phyloP scores from a whole-genome alignment of 2,113 vertebrate species.

The Pipra filicauda region DNA sequence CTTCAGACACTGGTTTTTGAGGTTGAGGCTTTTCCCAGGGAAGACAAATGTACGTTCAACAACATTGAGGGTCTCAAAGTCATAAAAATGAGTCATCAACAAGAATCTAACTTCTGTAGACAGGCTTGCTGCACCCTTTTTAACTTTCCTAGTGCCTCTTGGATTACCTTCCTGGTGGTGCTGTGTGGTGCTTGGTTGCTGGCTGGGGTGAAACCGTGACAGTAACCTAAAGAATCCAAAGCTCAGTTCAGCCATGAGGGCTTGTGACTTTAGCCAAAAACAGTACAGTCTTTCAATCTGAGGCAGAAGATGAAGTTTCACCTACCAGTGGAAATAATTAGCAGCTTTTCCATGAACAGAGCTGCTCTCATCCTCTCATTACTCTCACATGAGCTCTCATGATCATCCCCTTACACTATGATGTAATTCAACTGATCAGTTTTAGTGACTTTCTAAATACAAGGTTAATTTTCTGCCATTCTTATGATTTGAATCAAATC shows the following conservation, averaged over 20 bases:
- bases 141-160: background rate
- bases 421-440: background rate
- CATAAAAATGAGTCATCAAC: background rate
- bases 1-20: background rate
- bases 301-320: background rate
- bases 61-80: background rate
- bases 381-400: background rate
- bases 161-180: background rate
- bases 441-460: background rate
- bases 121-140: background rate
- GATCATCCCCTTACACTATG: background rate
- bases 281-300: background rate
- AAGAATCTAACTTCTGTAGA: accelerated
- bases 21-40: background rate
- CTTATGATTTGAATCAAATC: background rate
- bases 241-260: background rate
- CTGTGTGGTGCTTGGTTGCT: background rate
- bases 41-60: background rate
- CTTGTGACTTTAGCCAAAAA: background rate
- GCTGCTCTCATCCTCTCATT: background rate
- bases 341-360: background rate
- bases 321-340: background rate
- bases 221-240: background rate
- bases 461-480: background rate
- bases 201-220: background rate